These are phyloP conservation scores for Netelia virgata DNA, from an alignment of 2,888 invertebrate genomes.

Conservation along the genomic window DNA sequence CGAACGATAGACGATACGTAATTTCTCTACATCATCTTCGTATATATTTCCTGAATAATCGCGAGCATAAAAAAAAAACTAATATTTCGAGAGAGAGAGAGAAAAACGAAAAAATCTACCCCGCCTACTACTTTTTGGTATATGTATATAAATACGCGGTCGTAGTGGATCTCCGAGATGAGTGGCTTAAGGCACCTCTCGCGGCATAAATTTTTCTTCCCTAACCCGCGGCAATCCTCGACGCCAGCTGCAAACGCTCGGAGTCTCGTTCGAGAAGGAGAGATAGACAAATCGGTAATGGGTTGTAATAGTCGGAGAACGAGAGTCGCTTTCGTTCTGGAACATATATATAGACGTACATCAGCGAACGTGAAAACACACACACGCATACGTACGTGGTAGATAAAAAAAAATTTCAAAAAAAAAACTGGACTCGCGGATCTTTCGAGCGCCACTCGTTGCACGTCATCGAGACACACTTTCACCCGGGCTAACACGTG, in stretches of 20 bases:
- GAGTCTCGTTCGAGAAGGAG: background rate
- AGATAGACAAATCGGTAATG: constrained; percentile 50
- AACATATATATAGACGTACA: constrained; percentile 15
- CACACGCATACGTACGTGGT: background rate
- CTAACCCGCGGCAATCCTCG: background rate
- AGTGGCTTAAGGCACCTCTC: background rate
- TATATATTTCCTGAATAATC: constrained; percentile 4
- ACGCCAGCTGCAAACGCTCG: constrained; percentile 18
- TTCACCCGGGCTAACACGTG: constrained; percentile 59
- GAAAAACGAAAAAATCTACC: background rate
- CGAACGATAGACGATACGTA: no score
- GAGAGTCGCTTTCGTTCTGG: background rate
- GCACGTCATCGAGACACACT: constrained; percentile 62
- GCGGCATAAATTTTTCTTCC: constrained; percentile 16
- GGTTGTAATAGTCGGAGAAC: constrained; percentile 39
- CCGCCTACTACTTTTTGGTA: background rate
- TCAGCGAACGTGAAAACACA: constrained; percentile 14
- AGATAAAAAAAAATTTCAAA: constrained; percentile 8
- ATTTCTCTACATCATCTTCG: background rate
- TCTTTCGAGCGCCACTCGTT: constrained; percentile 52
- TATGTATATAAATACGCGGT: background rate
- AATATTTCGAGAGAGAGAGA: background rate
- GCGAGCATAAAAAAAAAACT: background rate
- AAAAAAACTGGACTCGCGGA: constrained; percentile 35
- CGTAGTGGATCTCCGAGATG: background rate